phyloP scores from a whole-genome alignment of 2,888 invertebrate genomes.

The Limnephilus auricula region DNA sequence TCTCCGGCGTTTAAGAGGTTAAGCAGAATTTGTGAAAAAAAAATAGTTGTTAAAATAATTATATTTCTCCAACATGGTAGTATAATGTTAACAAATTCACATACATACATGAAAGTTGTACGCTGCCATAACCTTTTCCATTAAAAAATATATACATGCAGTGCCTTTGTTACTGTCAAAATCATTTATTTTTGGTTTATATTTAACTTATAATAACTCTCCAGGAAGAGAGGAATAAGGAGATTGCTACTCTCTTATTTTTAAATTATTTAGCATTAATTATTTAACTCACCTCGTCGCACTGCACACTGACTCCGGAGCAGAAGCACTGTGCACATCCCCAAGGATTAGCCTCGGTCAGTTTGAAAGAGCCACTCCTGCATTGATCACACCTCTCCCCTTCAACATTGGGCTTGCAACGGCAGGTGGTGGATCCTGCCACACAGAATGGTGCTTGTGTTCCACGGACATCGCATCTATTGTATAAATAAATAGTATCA shows the following conservation, averaged over 20 bases:
- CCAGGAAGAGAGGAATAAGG: too few relatives aligned
- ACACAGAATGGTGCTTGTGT: slow-evolving; percentile 71
- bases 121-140: too few relatives aligned
- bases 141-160: too few relatives aligned
- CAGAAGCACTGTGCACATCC: slow-evolving; percentile 95
- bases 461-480: slow-evolving; percentile 73
- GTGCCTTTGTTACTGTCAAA: too few relatives aligned
- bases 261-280: not conserved
- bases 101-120: too few relatives aligned
- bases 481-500: not conserved
- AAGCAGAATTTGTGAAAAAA: not conserved
- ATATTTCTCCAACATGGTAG: too few relatives aligned
- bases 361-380: slow-evolving; percentile 86
- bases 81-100: too few relatives aligned
- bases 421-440: slow-evolving; percentile 74
- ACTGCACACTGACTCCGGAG: slow-evolving; percentile 87
- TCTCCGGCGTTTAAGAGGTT: too few relatives aligned
- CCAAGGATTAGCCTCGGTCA: slow-evolving; percentile 82
- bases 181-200: too few relatives aligned
- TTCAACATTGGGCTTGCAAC: slow-evolving; percentile 87
- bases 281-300: slow-evolving; percentile 78
- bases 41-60: not conserved
- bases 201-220: too few relatives aligned
- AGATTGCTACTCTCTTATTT: too few relatives aligned
- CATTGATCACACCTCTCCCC: slow-evolving; percentile 89